Conservation (phyloP, 2,797 vertebrate genomes). For the Micropoecilia bifurca region DNA sequence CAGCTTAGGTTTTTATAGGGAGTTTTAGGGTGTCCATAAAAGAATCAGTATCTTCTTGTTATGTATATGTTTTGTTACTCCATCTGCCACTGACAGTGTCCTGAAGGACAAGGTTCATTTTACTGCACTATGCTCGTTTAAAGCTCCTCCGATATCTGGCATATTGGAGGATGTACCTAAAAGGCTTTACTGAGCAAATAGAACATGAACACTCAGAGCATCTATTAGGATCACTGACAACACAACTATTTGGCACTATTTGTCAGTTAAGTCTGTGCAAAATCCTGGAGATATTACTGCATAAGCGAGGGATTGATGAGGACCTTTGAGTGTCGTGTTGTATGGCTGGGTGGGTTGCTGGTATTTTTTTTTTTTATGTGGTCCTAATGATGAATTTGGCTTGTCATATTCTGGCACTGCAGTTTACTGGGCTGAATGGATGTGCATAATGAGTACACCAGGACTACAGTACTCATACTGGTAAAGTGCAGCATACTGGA, state of each 20-base stretch:
- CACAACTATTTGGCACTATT: constrained; percentile 51
- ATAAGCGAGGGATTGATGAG: constrained; percentile 13
- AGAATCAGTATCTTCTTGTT: not conserved
- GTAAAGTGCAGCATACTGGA: constrained; percentile 13
- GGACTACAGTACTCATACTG: not conserved
- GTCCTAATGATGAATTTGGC: constrained; percentile 28
- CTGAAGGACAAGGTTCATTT: not conserved
- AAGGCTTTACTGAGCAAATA: constrained; percentile 47
- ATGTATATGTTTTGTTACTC: not conserved
- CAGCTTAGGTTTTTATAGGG: not conserved
- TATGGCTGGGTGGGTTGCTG: not conserved
- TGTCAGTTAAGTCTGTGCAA: constrained; percentile 49
- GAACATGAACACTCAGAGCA: constrained; percentile 12
- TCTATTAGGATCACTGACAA: constrained; percentile 23
- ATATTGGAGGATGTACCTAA: constrained; percentile 41
- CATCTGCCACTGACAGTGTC: not conserved
- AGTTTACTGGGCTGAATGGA: not conserved
- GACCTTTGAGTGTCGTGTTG: not conserved
- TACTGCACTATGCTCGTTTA: constrained; percentile 50
- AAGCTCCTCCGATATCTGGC: constrained; percentile 45
- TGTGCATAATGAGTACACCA: not conserved
- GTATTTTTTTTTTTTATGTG: not conserved
- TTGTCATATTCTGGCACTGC: constrained; percentile 23
- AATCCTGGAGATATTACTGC: constrained; percentile 39
- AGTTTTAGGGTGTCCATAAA: not conserved